Conservation (phyloP, 2,797 vertebrate genomes). For the Euphonia xanthogaster region DNA sequence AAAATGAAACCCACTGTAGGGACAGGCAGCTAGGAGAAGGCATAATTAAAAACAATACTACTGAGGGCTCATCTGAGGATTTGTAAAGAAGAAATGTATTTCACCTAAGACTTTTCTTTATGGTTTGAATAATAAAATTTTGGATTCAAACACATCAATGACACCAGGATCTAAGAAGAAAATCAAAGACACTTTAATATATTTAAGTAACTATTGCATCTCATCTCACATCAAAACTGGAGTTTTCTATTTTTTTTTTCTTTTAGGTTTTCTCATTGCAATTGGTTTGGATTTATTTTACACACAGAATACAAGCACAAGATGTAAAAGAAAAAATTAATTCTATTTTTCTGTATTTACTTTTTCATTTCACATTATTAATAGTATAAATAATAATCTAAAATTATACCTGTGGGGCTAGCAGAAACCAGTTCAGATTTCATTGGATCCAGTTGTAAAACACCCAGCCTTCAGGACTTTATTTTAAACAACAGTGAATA, state of each 20-base stretch:
- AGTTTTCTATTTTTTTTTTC: background rate
- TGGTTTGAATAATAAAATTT: background rate
- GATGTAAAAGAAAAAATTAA: background rate
- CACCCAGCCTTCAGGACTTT: background rate
- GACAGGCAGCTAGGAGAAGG: background rate
- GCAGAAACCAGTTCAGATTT: background rate
- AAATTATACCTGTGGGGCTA: background rate
- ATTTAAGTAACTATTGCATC: background rate
- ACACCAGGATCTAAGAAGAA: background rate
- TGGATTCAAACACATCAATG: background rate
- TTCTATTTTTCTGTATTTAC: background rate
- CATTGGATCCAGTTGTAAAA: background rate
- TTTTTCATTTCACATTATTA: background rate
- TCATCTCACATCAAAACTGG: background rate
- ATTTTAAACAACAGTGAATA: background rate
- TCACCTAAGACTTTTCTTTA: background rate
- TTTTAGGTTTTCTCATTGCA: background rate
- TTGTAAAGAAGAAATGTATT: background rate
- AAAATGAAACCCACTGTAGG: accelerated
- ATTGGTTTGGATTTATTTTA: background rate
- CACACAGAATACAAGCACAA: background rate
- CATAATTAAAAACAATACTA: background rate
- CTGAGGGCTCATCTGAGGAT: background rate
- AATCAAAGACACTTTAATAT: background rate
- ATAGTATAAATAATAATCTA: background rate